Evolutionary conservation across 2,888 invertebrate genomes (phyloP).

Genomic region (Aleiodes alternator): DNA sequence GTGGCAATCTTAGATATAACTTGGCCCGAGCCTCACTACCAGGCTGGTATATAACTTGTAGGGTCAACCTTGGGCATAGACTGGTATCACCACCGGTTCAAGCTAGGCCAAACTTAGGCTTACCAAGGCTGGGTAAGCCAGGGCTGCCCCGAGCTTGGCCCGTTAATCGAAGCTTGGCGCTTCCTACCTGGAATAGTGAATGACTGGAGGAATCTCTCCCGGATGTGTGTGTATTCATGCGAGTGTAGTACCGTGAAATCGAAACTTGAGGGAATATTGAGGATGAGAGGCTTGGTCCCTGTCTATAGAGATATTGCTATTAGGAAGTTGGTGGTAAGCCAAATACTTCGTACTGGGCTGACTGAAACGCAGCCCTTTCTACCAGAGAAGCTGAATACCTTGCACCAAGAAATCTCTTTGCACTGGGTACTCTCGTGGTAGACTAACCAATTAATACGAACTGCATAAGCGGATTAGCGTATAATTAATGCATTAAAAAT

Average conservation of each 20-base stretch:
- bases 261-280: constrained; percentile 52
- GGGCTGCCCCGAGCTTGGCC: too few relatives aligned
- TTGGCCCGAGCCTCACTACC: too few relatives aligned
- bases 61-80: too few relatives aligned
- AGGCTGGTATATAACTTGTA: too few relatives aligned
- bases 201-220: constrained; percentile 10
- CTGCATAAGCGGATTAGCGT: constrained; percentile 67
- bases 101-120: too few relatives aligned
- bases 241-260: constrained; percentile 50
- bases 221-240: constrained; percentile 21
- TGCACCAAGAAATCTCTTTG: constrained; percentile 31
- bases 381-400: constrained; percentile 55
- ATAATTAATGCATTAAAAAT: constrained; percentile 71
- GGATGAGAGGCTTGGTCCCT: constrained; percentile 33
- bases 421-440: constrained; percentile 48
- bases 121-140: too few relatives aligned
- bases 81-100: too few relatives aligned
- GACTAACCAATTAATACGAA: constrained; percentile 69
- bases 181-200: not conserved
- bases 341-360: constrained; percentile 63
- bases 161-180: too few relatives aligned
- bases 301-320: constrained; percentile 27
- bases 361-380: constrained; percentile 13
- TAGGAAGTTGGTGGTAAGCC: constrained; percentile 68
- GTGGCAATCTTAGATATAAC: too few relatives aligned